Base-by-base conservation (phyloP, 92 coral and sea anemone species). In the Heteractis magnifica region DNA sequence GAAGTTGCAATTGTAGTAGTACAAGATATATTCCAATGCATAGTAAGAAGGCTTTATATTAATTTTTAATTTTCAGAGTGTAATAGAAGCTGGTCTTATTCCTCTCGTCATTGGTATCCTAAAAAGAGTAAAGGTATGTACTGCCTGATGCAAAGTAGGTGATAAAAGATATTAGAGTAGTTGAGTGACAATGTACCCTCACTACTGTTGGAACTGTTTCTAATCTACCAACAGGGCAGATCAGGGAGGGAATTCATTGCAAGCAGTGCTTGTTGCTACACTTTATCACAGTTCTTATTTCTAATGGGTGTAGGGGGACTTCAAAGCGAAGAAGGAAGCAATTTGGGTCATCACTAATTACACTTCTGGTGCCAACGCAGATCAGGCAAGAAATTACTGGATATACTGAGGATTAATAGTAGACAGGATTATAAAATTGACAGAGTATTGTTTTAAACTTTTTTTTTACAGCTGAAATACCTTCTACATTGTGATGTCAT, bases 331-430 rank as follows among this genome's bases (percentile, higher is more conserved):
- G 78, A 96, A 96, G 76, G 99, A 96, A 82, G 99, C 99, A 19
- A 91, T 96, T 21, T 96, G 99, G 99, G 99, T 94, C 52, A 49
- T 96, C 56, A 96, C 98, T 78, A 96, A 96, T 85, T 94, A 78
- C 70, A 93, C 97, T 8, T 96, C 99, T 10, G 98, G 98, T 16
- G 94, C 96, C 56, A 85, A 86, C 18, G 56, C 81, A 41, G 88
- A 90, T 49, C 98, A 95, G 93, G 98, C 93, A 86, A 81, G 52
- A 6, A 15, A 15, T 34, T 62, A 5, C 62, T 14, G 15, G 15
- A 4, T 12, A 12, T 13, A 58, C 0, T 4, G 16, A 58, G 13
- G 64, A 58, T 12, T 58, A 41, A 13, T 0, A 70, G 41, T n/a
- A n/a, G n/a, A 49, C 15, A 49, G 7, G 74, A 18, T 13, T 2